phyloP scores from a whole-genome alignment of 2,888 invertebrate species.

The Tupiocoris notatus region DNA sequence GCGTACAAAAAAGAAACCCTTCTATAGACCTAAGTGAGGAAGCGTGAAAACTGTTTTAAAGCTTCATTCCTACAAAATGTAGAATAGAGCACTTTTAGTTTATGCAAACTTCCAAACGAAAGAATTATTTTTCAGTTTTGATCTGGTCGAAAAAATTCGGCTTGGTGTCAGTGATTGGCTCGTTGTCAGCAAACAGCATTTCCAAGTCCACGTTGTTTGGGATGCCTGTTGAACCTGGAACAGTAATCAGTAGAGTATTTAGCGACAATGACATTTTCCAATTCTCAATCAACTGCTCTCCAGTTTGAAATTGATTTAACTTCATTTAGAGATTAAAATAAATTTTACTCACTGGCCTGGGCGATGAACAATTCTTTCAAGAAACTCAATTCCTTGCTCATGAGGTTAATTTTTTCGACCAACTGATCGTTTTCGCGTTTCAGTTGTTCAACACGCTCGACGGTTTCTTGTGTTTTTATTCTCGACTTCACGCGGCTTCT shows the following conservation, averaged over 20 bases:
- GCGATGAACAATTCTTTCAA: conserved; percentile 78
- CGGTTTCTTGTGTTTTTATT: conserved; percentile 72
- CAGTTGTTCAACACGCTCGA: conserved; percentile 70
- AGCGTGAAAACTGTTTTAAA: too few relatives aligned
- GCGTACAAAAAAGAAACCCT: too few relatives aligned
- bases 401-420: conserved; percentile 75
- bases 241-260: too few relatives aligned
- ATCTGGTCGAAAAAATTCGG: conserved; percentile 25
- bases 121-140: not conserved
- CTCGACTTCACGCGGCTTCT: conserved; percentile 77
- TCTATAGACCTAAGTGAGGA: too few relatives aligned
- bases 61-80: too few relatives aligned
- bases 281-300: too few relatives aligned
- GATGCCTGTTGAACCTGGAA: conserved; percentile 29
- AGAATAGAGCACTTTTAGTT: too few relatives aligned
- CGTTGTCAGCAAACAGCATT: conserved; percentile 22
- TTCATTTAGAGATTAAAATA: too few relatives aligned
- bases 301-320: too few relatives aligned
- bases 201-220: conserved; percentile 32
- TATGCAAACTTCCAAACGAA: too few relatives aligned
- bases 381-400: conserved; percentile 77
- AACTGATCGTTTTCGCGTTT: conserved; percentile 76
- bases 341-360: conserved; percentile 63
- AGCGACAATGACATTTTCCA: too few relatives aligned
- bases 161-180: conserved; percentile 33